phyloP scores from a whole-genome alignment of 2,888 invertebrate species.

The Mythimna vitellina region DNA sequence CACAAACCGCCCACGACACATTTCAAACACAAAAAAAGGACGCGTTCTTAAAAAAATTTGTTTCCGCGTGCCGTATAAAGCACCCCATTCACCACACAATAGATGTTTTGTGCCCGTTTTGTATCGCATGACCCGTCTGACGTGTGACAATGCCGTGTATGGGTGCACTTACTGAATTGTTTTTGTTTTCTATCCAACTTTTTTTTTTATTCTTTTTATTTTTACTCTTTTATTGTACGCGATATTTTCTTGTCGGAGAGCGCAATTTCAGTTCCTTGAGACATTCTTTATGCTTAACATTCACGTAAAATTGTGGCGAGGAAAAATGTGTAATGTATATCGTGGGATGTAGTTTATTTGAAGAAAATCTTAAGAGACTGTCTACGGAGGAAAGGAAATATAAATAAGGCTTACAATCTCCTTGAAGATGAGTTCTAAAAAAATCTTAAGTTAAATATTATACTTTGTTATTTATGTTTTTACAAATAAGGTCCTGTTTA shows the following conservation, averaged over 20 bases:
- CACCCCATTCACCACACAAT: constrained; percentile 87
- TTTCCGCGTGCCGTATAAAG: constrained; percentile 85
- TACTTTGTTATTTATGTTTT: constrained; percentile 6
- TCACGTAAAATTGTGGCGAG: constrained; percentile 62
- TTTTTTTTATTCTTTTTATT: constrained; percentile 42
- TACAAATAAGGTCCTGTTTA: neutral
- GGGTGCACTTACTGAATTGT: constrained; percentile 87
- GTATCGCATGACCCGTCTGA: constrained; percentile 73
- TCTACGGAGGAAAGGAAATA: constrained; percentile 35
- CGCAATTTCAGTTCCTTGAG: constrained; percentile 75
- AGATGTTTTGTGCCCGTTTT: constrained; percentile 81
- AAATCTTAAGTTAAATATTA: constrained; percentile 12
- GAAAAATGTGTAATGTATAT: constrained; percentile 63
- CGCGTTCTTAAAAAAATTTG: constrained; percentile 88
- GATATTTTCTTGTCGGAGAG: constrained; percentile 69
- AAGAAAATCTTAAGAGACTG: constrained; percentile 59
- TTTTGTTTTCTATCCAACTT: constrained; percentile 78
- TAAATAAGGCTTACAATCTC: constrained; percentile 57
- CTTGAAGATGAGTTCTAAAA: constrained; percentile 42
- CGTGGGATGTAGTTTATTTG: constrained; percentile 58
- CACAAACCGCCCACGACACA: constrained; percentile 56
- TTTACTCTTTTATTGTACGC: constrained; percentile 65
- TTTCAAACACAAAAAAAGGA: constrained; percentile 78
- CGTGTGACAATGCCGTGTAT: constrained; percentile 79
- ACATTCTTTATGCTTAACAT: constrained; percentile 71